A percentile compares a stretch with the other conserved stretches of the same genome.
Evolutionary conservation across 2,797 vertebrate genomes (phyloP).

Genomic region (Eurystomus glaucurus): DNA sequence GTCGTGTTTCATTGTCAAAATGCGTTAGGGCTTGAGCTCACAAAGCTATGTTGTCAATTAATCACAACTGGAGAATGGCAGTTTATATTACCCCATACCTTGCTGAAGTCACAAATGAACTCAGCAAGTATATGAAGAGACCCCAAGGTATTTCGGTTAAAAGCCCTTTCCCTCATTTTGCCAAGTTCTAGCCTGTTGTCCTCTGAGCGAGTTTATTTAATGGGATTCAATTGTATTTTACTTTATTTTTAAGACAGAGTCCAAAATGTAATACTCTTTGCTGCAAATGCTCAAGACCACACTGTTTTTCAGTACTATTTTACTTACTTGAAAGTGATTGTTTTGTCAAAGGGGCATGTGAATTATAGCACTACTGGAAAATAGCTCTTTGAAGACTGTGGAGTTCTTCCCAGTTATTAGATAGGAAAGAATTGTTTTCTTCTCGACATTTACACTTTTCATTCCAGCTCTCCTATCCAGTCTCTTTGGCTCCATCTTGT

Average conservation of each 20-base stretch:
- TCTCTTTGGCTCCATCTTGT: slow-evolving; percentile 81
- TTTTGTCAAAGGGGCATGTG: neutral
- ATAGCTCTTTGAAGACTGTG: neutral
- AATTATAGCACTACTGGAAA: slow-evolving; percentile 19
- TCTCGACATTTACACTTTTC: neutral
- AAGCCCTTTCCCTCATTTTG: neutral
- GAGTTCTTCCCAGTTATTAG: neutral
- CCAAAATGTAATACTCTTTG: neutral
- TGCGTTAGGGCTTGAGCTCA: neutral
- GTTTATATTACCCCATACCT: slow-evolving; percentile 28
- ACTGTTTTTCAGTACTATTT: neutral
- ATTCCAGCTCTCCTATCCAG: slow-evolving; percentile 10
- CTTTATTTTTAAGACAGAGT: neutral
- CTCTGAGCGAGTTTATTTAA: neutral
- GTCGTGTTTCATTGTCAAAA: neutral
- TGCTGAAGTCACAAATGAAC: neutral
- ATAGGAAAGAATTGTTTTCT: neutral
- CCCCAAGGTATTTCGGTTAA: neutral
- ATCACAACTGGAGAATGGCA: slow-evolving; percentile 10
- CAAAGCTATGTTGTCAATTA: neutral
- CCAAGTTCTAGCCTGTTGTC: neutral
- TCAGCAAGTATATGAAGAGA: neutral
- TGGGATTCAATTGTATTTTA: neutral
- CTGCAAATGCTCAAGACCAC: neutral
- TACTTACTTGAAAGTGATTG: neutral